Evolutionary conservation across 1,140 invertebrate species (phyloP).

Genomic region (Philaenus spumarius): DNA sequence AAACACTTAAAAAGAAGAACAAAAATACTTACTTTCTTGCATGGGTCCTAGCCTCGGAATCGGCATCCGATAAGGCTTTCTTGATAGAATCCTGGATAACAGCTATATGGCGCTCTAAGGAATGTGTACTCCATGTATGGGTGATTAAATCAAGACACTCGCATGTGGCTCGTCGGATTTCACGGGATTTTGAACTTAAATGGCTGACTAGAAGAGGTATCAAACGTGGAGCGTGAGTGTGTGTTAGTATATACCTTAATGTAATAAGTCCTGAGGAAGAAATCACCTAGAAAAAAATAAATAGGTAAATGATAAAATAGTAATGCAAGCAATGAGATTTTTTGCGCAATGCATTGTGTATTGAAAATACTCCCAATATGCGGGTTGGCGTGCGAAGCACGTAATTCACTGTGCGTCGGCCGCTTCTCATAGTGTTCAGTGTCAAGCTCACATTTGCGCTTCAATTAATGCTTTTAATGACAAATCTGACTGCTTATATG

Average conservation of each 20-base stretch:
- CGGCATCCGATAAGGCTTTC: slow-evolving; percentile 86
- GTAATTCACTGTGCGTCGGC: too few species aligned
- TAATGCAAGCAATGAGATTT: too few species aligned
- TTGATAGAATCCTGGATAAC: slow-evolving; percentile 78
- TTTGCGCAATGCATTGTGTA: too few species aligned
- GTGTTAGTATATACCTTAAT: slow-evolving; percentile 82
- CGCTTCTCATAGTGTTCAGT: too few species aligned
- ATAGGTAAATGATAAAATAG: too few species aligned
- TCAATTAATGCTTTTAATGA: too few species aligned
- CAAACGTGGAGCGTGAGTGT: slow-evolving; percentile 76
- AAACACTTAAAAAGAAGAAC: too few species aligned
- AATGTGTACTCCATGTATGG: slow-evolving; percentile 73
- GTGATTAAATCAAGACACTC: slow-evolving; percentile 82
- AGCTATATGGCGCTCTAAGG: slow-evolving; percentile 73
- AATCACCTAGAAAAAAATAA: slow-evolving; percentile 73
- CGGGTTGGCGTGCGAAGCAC: too few species aligned
- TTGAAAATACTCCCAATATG: too few species aligned
- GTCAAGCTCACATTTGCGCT: too few species aligned
- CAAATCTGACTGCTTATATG: too few species aligned
- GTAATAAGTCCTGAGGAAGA: slow-evolving; percentile 82
- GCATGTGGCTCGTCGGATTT: slow-evolving; percentile 74
- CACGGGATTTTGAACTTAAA: slow-evolving; percentile 82
- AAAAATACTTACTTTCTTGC: slow-evolving; percentile 58
- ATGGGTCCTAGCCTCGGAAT: slow-evolving; percentile 72
- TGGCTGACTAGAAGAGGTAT: slow-evolving; percentile 81